Evolutionary conservation across 2,888 invertebrate genomes (phyloP).

Genomic region (Lapara coniferarum): DNA sequence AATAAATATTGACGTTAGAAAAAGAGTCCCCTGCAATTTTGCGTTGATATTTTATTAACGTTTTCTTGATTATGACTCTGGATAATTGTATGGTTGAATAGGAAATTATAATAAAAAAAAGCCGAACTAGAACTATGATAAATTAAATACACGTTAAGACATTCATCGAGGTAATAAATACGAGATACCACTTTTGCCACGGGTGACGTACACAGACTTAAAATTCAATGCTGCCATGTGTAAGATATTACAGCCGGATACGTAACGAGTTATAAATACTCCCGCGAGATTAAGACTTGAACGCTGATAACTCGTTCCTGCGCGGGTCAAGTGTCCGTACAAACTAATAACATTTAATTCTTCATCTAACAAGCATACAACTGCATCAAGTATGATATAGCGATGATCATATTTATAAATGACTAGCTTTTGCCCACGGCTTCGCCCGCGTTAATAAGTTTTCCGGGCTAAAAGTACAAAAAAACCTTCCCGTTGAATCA

Average conservation of each 20-base stretch:
- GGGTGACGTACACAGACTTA: not conserved
- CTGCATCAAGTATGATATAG: not conserved
- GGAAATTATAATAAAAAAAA: too few relatives aligned
- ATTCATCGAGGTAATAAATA: not conserved
- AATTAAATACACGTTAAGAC: not conserved
- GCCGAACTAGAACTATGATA: not conserved
- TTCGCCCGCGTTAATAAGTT: too few relatives aligned
- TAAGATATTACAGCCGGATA: conserved; percentile 18
- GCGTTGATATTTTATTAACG: too few relatives aligned
- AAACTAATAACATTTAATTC: not conserved
- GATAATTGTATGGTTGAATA: too few relatives aligned
- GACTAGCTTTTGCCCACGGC: too few relatives aligned
- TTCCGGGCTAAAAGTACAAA: too few relatives aligned
- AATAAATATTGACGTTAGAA: too few relatives aligned
- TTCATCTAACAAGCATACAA: not conserved
- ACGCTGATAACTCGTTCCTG: conserved; percentile 4
- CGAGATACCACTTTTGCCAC: not conserved
- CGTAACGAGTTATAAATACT: conserved; percentile 12
- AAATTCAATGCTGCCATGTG: conserved; percentile 15
- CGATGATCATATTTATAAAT: not conserved
- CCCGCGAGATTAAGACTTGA: not conserved
- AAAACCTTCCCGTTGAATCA: too few relatives aligned
- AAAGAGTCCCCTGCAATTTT: too few relatives aligned
- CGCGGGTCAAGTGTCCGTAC: conserved; percentile 4
- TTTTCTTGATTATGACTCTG: too few relatives aligned